Evolutionary conservation across 1,140 invertebrate genomes (phyloP).

Genomic region (Aricia agestis): DNA sequence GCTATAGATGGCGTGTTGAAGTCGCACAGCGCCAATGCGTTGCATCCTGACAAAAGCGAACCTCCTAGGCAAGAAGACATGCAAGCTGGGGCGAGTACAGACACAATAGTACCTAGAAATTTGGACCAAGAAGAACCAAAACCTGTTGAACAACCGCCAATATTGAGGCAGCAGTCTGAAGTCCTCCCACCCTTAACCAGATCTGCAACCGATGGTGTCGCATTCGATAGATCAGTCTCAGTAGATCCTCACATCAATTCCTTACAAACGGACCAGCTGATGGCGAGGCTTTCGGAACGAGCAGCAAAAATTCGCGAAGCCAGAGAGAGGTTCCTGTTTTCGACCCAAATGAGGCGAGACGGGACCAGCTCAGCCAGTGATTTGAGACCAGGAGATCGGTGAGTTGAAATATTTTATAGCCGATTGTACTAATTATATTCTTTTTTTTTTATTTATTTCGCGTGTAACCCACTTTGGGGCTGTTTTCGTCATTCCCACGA

Average conservation of each 20-base stretch:
- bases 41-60: slow-evolving; percentile 48
- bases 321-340: slow-evolving; percentile 79
- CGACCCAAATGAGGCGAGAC: slow-evolving; percentile 54
- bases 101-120: slow-evolving; percentile 53
- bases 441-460: too few relatives aligned
- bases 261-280: slow-evolving; percentile 31
- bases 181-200: slow-evolving; percentile 45
- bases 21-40: slow-evolving; percentile 61
- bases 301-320: slow-evolving; percentile 78
- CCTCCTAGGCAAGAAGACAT: slow-evolving; percentile 44
- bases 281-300: slow-evolving; percentile 58
- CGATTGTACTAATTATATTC: too few relatives aligned
- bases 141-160: slow-evolving; percentile 28
- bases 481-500: too few relatives aligned
- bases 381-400: slow-evolving; percentile 65
- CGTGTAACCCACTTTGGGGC: too few relatives aligned
- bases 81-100: slow-evolving; percentile 46
- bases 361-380: slow-evolving; percentile 64
- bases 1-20: slow-evolving; percentile 54
- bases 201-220: slow-evolving; percentile 13
- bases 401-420: too few relatives aligned
- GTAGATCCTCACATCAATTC: slow-evolving; percentile 35
- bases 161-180: slow-evolving; percentile 54
- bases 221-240: slow-evolving; percentile 55
- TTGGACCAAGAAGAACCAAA: slow-evolving; percentile 24